Evolutionary conservation across 2,797 vertebrate species (phyloP).

Genomic region (Rhinophrynus dorsalis): DNA sequence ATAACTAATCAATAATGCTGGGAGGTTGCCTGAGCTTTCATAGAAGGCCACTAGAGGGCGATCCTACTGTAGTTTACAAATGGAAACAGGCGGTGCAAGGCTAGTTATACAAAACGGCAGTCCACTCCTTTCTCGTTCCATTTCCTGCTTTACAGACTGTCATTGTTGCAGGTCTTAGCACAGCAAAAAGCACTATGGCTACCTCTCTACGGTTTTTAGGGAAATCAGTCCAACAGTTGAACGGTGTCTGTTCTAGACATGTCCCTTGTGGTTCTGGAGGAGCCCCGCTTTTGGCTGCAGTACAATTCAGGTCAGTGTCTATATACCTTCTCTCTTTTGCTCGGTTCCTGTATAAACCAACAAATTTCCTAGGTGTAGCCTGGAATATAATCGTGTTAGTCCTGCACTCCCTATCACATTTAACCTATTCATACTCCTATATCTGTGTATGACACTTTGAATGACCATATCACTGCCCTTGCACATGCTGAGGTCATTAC

Average conservation of each 20-base stretch:
- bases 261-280: neutral
- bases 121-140: neutral
- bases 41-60: conserved; percentile 25
- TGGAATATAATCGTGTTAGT: too few relatives aligned
- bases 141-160: conserved; percentile 7
- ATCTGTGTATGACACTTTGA: too few relatives aligned
- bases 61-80: too few relatives aligned
- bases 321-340: neutral
- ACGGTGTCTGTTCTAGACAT: neutral
- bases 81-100: neutral
- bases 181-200: conserved; percentile 51
- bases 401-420: too few relatives aligned
- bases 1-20: too few relatives aligned
- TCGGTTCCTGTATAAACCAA: neutral
- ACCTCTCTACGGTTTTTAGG: neutral
- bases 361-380: too few relatives aligned
- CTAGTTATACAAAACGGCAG: neutral
- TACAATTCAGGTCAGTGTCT: conserved; percentile 46
- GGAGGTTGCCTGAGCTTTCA: too few relatives aligned
- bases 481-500: too few relatives aligned
- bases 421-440: too few relatives aligned
- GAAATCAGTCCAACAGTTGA: accelerated
- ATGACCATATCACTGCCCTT: too few relatives aligned
- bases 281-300: neutral
- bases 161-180: accelerated